Conservation (phyloP, 2,888 invertebrate species). For the Antheraea assamensis region DNA sequence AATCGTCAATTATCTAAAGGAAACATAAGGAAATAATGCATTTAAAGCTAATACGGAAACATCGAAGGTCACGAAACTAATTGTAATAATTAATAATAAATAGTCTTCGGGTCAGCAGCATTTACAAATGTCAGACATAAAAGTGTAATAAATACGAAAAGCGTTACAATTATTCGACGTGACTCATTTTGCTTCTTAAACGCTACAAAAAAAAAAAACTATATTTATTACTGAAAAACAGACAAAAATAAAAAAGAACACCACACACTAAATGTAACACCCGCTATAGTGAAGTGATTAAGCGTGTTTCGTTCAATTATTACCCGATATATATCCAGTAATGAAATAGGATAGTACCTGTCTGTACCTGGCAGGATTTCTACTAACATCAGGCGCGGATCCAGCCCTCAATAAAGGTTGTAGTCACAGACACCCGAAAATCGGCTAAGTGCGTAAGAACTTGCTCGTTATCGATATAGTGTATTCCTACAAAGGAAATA, state of each 20-base stretch:
- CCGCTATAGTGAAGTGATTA: too few relatives aligned
- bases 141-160: neutral
- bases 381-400: too few relatives aligned
- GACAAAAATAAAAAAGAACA: neutral
- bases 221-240: neutral
- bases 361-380: too few relatives aligned
- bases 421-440: too few relatives aligned
- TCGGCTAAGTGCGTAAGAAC: too few relatives aligned
- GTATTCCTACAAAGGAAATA: too few relatives aligned
- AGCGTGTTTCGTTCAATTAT: too few relatives aligned
- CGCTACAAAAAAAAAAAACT: neutral
- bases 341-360: too few relatives aligned
- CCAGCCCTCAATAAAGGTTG: too few relatives aligned
- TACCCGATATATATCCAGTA: too few relatives aligned
- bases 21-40: slow-evolving; percentile 6
- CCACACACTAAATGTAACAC: neutral
- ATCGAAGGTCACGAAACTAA: neutral
- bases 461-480: too few relatives aligned
- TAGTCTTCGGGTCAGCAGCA: neutral
- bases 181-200: neutral
- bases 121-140: neutral
- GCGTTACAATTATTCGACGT: neutral
- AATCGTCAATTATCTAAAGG: neutral
- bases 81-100: neutral
- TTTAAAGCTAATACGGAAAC: slow-evolving; percentile 1